phyloP scores from a whole-genome alignment of 2,797 vertebrate genomes.

The Nothura maculosa region DNA sequence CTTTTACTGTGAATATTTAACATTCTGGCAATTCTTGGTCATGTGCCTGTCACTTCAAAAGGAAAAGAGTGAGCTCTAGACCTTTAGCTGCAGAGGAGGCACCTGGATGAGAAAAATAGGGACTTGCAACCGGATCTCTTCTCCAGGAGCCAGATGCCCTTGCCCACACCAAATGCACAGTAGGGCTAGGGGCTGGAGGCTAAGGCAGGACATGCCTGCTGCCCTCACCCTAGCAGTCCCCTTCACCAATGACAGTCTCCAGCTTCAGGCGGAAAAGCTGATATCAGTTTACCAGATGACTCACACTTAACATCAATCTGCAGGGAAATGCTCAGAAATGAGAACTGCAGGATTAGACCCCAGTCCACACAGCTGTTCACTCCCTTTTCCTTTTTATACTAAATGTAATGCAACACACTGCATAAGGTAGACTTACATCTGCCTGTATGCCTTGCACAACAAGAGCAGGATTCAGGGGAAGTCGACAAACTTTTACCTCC shows the following conservation, averaged over 20 bases:
- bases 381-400: neutral
- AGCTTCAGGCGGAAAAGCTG: neutral
- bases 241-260: neutral
- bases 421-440: constrained; percentile 54
- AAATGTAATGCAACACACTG: neutral
- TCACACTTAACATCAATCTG: neutral
- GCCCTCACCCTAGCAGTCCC: too few species aligned
- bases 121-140: neutral
- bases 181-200: accelerated
- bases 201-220: accelerated
- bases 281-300: neutral
- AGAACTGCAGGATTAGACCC: neutral
- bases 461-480: constrained; percentile 71
- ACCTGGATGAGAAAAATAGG: neutral
- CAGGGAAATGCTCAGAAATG: neutral
- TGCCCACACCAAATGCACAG: accelerated
- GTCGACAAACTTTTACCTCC: constrained; percentile 67
- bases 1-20: neutral
- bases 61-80: neutral
- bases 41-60: neutral
- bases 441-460: constrained; percentile 71
- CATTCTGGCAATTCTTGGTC: neutral
- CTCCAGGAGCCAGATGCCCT: neutral
- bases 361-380: neutral
- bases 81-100: neutral